phyloP scores from a whole-genome alignment of 2,888 invertebrate species.

The Hirudinaria manillensis region DNA sequence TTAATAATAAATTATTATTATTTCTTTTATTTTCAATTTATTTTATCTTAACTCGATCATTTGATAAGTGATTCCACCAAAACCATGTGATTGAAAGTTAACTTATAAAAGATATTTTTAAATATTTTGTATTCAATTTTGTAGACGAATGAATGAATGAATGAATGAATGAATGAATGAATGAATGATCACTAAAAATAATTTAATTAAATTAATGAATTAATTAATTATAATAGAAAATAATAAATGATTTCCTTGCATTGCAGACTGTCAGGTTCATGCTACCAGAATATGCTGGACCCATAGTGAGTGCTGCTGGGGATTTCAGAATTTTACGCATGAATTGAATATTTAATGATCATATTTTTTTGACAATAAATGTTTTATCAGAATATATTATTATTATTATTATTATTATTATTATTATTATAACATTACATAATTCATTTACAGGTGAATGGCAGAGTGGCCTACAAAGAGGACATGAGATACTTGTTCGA shows the following conservation, averaged over 20 bases:
- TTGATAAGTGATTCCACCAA: no score
- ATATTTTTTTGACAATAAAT: neutral
- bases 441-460: constrained; percentile 13
- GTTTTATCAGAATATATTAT: neutral
- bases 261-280: constrained; percentile 21
- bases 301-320: constrained; percentile 14
- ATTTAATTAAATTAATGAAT: no score
- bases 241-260: neutral
- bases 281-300: neutral
- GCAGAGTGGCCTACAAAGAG: constrained; percentile 20
- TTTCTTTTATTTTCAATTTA: no score
- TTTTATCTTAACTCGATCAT: no score
- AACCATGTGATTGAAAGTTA: no score
- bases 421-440: neutral
- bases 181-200: constrained; percentile 7
- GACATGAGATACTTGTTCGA: constrained; percentile 27
- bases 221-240: no score
- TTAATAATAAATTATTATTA: no score
- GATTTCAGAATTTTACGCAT: no score
- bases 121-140: no score
- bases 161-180: constrained; percentile 18
- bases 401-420: neutral
- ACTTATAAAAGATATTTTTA: no score
- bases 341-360: no score
- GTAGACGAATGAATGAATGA: neutral